phyloP scores from a whole-genome alignment of 2,888 invertebrate species.

The Leptura quadrifasciata region DNA sequence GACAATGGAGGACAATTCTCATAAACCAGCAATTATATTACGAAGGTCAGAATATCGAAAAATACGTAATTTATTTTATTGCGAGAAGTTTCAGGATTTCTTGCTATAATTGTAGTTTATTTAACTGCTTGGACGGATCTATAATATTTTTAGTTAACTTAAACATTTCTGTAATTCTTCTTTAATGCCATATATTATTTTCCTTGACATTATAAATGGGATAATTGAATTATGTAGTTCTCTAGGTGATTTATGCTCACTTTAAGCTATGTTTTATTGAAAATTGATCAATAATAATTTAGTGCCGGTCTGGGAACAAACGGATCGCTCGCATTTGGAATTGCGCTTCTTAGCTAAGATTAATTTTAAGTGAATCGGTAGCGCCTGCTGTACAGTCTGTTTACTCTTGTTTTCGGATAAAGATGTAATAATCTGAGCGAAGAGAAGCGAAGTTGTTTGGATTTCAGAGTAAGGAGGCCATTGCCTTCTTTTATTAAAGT shows the following conservation, averaged over 20 bases:
- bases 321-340: constrained; percentile 22
- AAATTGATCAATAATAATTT: constrained; percentile 25
- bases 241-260: constrained; percentile 16
- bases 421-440: background rate
- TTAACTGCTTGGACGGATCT: background rate
- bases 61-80: no score
- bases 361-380: constrained; percentile 5
- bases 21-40: no score
- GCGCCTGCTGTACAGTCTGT: background rate
- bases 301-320: background rate
- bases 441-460: no score
- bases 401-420: background rate
- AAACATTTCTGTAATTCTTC: constrained; percentile 10
- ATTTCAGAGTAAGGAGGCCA: no score
- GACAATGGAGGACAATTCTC: no score
- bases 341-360: constrained; percentile 15
- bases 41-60: no score
- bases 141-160: background rate
- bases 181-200: constrained; percentile 16
- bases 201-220: background rate
- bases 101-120: no score
- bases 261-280: constrained; percentile 23
- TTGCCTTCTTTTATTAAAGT: background rate
- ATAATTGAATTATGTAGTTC: constrained; percentile 28
- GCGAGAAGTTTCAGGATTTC: no score